Evolutionary conservation across 2,797 vertebrate species (phyloP).

Genomic region (Artibeus jamaicensis): DNA sequence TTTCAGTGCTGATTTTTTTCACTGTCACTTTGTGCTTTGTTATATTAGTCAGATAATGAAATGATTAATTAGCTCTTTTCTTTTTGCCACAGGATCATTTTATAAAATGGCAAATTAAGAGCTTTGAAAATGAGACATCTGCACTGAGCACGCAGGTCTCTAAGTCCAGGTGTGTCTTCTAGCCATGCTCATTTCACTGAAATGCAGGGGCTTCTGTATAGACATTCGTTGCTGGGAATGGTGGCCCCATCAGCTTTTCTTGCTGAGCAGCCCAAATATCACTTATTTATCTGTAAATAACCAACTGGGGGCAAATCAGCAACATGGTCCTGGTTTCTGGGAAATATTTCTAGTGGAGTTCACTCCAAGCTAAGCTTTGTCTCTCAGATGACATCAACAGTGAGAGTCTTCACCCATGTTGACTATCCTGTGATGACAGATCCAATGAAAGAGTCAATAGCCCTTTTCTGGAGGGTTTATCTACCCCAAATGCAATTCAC

Average conservation of each 20-base stretch:
- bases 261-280: not conserved
- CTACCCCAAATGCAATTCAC: not conserved
- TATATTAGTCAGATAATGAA: conserved; percentile 69
- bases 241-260: not conserved
- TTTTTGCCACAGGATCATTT: conserved; percentile 58
- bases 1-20: conserved; percentile 67
- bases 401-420: not conserved
- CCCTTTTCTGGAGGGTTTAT: not conserved
- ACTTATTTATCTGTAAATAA: not conserved
- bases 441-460: not conserved
- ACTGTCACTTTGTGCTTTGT: conserved; percentile 65
- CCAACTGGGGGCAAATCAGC: not conserved
- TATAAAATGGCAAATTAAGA: conserved; percentile 74
- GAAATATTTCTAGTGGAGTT: not conserved
- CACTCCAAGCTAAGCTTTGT: not conserved
- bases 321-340: not conserved
- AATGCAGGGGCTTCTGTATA: not conserved
- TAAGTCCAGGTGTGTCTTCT: not conserved
- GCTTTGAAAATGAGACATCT: conserved; percentile 45
- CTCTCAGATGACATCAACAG: not conserved
- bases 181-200: not conserved
- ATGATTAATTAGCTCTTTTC: conserved; percentile 76
- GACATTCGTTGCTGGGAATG: not conserved
- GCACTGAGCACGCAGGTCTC: not conserved
- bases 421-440: not conserved